Percentiles rank a stretch among this genome's conserved stretches.
These are phyloP conservation scores for Penelope pileata DNA, from an alignment of 2,113 vertebrate species.

Conservation along the genomic window DNA sequence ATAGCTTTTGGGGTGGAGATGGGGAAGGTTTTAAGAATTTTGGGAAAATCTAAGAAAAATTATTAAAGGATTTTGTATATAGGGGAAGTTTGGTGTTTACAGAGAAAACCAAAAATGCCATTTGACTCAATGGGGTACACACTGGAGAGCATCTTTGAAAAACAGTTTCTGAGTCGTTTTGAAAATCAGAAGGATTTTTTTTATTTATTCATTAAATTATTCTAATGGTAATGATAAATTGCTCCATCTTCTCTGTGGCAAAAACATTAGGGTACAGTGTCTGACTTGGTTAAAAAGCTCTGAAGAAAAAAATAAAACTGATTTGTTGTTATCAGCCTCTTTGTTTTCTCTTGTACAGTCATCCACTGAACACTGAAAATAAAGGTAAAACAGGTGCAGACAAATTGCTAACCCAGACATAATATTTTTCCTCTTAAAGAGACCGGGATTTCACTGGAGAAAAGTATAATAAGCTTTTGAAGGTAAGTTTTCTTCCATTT, in stretches of 20 bases:
- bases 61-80: neutral
- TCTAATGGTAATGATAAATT: neutral
- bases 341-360: neutral
- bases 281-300: neutral
- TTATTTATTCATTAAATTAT: neutral
- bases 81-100: neutral
- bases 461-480: neutral
- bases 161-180: neutral
- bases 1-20: neutral
- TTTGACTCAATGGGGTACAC: neutral
- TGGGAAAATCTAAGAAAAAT: neutral
- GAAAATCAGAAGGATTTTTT: neutral
- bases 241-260: neutral
- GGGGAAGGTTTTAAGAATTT: neutral
- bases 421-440: neutral
- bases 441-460: neutral
- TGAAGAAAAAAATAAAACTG: neutral
- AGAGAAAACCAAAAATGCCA: neutral
- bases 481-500: neutral
- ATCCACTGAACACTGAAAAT: neutral
- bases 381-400: neutral
- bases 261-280: neutral
- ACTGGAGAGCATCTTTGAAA: neutral
- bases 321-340: neutral
- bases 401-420: neutral